Base-by-base conservation (phyloP, 2,888 invertebrate genomes). In the Aphidoletes aphidimyza region DNA sequence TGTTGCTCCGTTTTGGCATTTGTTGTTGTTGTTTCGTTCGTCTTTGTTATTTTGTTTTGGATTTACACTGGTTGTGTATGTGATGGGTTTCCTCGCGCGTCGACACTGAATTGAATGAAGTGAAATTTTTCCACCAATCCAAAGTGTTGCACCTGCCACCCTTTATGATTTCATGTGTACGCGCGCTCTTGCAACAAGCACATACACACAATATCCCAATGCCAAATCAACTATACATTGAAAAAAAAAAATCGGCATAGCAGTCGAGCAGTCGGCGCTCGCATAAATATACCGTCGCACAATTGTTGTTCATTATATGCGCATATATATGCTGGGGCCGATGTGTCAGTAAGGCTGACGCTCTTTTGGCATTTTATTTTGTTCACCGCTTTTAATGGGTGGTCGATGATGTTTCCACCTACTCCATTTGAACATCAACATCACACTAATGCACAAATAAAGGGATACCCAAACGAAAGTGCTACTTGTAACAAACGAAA, bases 81-180 rank as follows among this genome's bases (percentile, higher is more conserved):
- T 69, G 69, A 69, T 69, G 69, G 69, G 69, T 69, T 69, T 69
- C 30, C 69, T 69, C 69, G 69, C 69, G 69, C 69, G 69, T 69
- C 69, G 69, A 69, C 69, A 69, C 69, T 81, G 37, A 81, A 81
- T 37, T 37, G 37, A 22, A 37, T n/a, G 37, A n/a, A 37, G 37
- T 6, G 11, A 81, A 69, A 81, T 81, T 81, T 59, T 59, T 84
- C 59, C 84, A 26, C 84, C 84, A 84, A 84, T 84, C 84, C 59
- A 59, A 39, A 54, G 59, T 84, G 54, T 84, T 84, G 84, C 84
- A 84, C 84, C 84, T 84, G 84, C 84, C 54, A 84, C 84, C 59
- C 59, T 54, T 83, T 83, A 83, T 83, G 26, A 42, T 45, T 45
- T 83, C 83, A 42, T 83, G 45, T 83, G 26, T 83, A 42, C 14